phyloP scores from a whole-genome alignment of 2,113 vertebrate species.

The Charina bottae region DNA sequence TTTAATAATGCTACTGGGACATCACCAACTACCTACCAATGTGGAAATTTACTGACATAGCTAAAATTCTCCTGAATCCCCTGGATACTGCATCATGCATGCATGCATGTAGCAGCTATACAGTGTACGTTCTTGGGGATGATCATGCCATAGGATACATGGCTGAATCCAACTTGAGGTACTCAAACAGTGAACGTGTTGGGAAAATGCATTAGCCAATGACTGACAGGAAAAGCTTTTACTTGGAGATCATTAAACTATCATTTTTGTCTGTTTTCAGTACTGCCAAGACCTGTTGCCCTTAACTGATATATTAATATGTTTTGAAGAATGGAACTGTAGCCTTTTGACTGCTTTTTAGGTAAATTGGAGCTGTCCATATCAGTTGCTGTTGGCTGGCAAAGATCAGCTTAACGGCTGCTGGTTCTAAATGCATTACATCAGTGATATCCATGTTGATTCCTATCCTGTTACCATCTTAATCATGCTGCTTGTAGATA shows the following conservation, averaged over 20 bases:
- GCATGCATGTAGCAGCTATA: neutral
- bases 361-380: conserved; percentile 30
- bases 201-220: neutral
- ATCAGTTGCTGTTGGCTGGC: conserved; percentile 49
- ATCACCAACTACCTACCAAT: neutral
- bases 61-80: neutral
- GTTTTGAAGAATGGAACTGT: conserved; percentile 50
- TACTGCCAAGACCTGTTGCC: conserved; percentile 53
- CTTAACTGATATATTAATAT: conserved; percentile 35
- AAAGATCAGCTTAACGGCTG: conserved; percentile 57
- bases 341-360: conserved; percentile 50
- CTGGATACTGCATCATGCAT: neutral
- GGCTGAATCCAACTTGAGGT: neutral
- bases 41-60: neutral
- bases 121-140: neutral
- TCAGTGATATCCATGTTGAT: conserved; percentile 66
- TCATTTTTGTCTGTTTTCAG: neutral
- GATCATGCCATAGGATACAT: neutral
- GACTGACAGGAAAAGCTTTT: conserved; percentile 17
- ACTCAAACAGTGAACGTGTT: neutral
- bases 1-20: neutral
- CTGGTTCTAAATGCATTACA: conserved; percentile 62
- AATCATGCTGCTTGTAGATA: conserved; percentile 57
- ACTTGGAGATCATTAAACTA: neutral
- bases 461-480: conserved; percentile 61